Conservation (phyloP, 2,888 invertebrate genomes). For the Exocentrus adspersus region DNA sequence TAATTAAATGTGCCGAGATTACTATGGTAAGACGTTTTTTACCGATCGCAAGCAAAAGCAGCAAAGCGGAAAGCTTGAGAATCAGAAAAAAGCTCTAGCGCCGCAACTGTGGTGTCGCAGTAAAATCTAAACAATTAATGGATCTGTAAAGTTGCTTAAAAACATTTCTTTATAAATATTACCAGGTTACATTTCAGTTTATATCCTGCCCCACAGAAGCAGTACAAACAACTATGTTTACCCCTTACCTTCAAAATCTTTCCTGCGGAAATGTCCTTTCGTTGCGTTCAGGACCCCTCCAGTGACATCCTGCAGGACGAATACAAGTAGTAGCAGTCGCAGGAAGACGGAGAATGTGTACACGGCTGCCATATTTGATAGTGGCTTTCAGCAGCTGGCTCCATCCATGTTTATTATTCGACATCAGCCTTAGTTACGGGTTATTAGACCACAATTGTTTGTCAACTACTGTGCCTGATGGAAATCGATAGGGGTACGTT, state of each 20-base stretch:
- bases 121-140: too few species aligned
- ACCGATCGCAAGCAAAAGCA: background rate
- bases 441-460: constrained; percentile 3
- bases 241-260: constrained; percentile 31
- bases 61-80: background rate
- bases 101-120: background rate
- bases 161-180: too few species aligned
- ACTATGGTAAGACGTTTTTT: background rate
- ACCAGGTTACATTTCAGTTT: too few species aligned
- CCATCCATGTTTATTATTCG: constrained; percentile 14
- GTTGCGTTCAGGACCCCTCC: constrained; percentile 1
- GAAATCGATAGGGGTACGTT: background rate
- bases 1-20: background rate
- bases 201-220: background rate
- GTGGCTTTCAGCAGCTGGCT: constrained; percentile 18
- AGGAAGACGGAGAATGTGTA: constrained; percentile 28
- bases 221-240: background rate
- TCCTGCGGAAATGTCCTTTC: constrained; percentile 20
- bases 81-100: background rate
- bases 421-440: constrained; percentile 26
- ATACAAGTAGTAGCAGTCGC: constrained; percentile 26
- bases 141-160: too few species aligned
- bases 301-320: constrained; percentile 20
- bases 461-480: constrained; percentile 1
- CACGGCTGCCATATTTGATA: constrained; percentile 30